Conservation (phyloP, 2,113 vertebrate species). For the Dasyprocta punctata region DNA sequence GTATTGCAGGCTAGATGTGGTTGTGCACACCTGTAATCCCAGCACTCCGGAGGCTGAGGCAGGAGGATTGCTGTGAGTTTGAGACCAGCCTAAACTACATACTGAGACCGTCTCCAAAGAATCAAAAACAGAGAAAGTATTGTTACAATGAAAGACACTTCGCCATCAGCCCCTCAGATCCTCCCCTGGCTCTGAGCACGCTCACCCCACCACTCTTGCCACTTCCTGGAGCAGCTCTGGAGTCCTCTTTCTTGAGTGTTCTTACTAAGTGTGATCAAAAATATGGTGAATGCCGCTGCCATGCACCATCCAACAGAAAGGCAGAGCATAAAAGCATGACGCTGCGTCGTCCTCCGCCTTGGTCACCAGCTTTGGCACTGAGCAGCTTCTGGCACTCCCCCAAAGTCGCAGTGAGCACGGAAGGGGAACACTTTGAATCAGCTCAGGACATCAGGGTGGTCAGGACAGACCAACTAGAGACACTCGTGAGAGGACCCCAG, state of each 20-base stretch:
- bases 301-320: neutral
- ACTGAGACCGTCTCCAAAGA: too few species aligned
- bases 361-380: neutral
- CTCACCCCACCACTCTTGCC: neutral
- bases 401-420: neutral
- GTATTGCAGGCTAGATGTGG: too few species aligned
- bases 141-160: too few species aligned
- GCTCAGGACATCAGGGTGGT: neutral
- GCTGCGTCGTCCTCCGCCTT: neutral
- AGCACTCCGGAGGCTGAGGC: too few species aligned
- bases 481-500: neutral
- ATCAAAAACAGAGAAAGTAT: too few species aligned
- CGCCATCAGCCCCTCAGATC: too few species aligned
- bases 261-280: neutral
- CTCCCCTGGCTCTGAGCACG: too few species aligned
- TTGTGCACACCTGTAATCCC: too few species aligned
- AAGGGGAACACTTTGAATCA: neutral
- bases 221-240: neutral
- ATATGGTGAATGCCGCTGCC: neutral
- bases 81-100: too few species aligned
- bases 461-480: neutral
- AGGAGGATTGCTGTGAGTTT: too few species aligned
- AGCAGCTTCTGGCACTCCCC: neutral
- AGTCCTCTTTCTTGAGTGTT: neutral
- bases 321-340: neutral